Evolutionary conservation across 2,888 invertebrate species (phyloP).

Genomic region (Rhabditoides inermis): DNA sequence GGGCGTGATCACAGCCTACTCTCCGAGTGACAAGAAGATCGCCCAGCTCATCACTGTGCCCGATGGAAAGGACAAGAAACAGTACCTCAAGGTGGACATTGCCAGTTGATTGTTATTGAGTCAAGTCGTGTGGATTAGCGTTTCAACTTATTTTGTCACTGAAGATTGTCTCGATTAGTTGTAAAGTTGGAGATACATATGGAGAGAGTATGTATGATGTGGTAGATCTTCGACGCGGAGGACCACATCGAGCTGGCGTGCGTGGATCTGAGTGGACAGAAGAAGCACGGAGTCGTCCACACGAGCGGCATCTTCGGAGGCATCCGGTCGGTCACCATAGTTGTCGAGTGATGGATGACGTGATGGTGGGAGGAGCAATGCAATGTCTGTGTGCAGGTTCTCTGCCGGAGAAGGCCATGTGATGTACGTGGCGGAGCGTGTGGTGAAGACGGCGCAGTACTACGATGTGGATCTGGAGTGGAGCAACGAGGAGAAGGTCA

Average conservation of each 20-base stretch:
- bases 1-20: slow-evolving; percentile 22
- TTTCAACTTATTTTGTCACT: background rate
- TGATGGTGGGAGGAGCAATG: no score
- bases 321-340: no score
- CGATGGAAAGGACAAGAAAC: slow-evolving; percentile 41
- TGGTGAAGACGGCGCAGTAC: slow-evolving; percentile 32
- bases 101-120: no score
- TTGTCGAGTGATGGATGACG: no score
- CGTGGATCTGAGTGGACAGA: slow-evolving; percentile 31
- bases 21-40: slow-evolving; percentile 22
- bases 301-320: no score
- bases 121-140: background rate
- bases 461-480: slow-evolving; percentile 48
- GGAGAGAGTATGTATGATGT: no score
- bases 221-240: slow-evolving; percentile 21
- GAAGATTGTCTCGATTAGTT: no score
- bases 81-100: slow-evolving; percentile 23
- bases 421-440: slow-evolving; percentile 45
- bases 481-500: slow-evolving; percentile 41
- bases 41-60: slow-evolving; percentile 37
- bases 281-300: slow-evolving; percentile 42
- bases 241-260: slow-evolving; percentile 27
- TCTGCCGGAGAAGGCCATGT: slow-evolving; percentile 44
- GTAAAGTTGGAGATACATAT: no score
- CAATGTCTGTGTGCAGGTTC: no score